Evolutionary conservation across 2,797 vertebrate species (phyloP).

Genomic region (Molossus molossus): DNA sequence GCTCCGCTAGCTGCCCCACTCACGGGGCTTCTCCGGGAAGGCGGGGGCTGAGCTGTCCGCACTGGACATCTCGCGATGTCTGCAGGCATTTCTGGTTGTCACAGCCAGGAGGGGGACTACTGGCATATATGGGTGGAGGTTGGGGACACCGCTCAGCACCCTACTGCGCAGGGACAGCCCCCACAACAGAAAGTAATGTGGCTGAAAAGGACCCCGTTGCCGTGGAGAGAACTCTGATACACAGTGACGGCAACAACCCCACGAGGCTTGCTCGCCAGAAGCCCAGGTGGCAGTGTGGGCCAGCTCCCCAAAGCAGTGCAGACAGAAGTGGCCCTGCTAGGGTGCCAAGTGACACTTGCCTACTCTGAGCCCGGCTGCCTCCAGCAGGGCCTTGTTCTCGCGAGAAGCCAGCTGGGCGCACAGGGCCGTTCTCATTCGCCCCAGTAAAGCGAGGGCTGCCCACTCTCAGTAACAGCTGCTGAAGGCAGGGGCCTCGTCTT

Average conservation of each 20-base stretch:
- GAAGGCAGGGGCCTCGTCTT: fast-evolving
- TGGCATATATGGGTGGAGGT: neutral
- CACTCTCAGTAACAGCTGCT: neutral
- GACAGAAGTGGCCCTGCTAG: neutral
- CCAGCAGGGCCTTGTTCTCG: neutral
- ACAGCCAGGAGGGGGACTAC: fast-evolving
- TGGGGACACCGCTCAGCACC: neutral
- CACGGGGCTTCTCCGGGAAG: neutral
- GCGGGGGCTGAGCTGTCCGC: neutral
- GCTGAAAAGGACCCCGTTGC: fast-evolving
- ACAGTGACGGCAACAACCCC: fast-evolving
- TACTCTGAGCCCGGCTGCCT: neutral
- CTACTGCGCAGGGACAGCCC: neutral
- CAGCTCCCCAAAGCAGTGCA: neutral
- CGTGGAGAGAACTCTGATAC: fast-evolving
- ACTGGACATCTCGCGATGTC: neutral
- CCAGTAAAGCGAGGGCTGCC: neutral
- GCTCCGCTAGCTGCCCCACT: neutral
- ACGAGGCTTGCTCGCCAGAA: neutral
- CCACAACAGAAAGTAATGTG: fast-evolving
- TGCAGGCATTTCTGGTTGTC: neutral
- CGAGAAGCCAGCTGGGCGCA: neutral
- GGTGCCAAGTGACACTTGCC: neutral
- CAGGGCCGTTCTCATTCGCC: neutral
- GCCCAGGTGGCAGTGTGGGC: neutral